phyloP scores from a whole-genome alignment of 2,888 invertebrate genomes.

The Meteorus colon region DNA sequence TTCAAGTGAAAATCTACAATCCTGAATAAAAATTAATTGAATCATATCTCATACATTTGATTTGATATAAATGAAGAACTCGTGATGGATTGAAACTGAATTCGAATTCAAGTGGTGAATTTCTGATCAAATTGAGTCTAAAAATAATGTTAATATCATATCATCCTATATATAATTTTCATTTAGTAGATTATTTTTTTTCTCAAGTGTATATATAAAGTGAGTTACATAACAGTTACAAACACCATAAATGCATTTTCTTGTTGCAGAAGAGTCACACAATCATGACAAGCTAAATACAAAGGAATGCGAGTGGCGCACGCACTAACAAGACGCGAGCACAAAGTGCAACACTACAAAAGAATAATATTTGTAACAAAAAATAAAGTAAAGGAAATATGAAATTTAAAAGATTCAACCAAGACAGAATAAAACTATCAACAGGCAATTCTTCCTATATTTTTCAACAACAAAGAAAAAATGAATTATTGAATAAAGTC shows the following conservation, averaged over 20 bases:
- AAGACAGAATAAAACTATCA: background rate
- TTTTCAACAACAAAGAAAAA: background rate
- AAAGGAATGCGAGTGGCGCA: slow-evolving; percentile 13
- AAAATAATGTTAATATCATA: too few species aligned
- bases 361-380: background rate
- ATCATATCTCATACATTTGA: too few species aligned
- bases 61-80: too few species aligned
- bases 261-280: background rate
- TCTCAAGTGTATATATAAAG: too few species aligned
- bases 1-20: too few species aligned
- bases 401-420: background rate
- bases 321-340: background rate
- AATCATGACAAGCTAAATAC: slow-evolving; percentile 7
- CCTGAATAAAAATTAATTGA: too few species aligned
- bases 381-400: background rate
- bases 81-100: too few species aligned
- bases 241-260: background rate
- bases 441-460: background rate
- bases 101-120: too few species aligned
- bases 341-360: slow-evolving; percentile 4
- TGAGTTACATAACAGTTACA: too few species aligned
- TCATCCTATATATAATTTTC: too few species aligned
- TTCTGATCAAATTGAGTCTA: too few species aligned
- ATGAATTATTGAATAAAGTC: background rate
- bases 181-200: too few species aligned